These are phyloP conservation scores for Orthonyx spaldingii DNA, from an alignment of 2,113 vertebrate species.

Conservation along the genomic window DNA sequence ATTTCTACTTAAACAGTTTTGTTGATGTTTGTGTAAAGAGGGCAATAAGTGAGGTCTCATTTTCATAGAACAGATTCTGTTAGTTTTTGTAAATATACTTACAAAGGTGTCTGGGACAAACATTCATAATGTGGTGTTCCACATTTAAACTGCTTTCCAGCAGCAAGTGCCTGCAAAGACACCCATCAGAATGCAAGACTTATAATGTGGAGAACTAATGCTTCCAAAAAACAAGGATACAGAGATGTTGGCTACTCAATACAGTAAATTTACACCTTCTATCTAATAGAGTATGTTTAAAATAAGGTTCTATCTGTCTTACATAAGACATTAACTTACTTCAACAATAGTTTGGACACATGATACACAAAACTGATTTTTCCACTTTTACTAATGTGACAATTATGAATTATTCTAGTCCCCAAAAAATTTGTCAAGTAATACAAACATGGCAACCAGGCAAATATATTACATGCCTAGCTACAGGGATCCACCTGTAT, in stretches of 20 bases:
- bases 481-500: neutral
- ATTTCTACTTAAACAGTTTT: neutral
- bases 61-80: neutral
- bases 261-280: neutral
- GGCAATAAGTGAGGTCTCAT: neutral
- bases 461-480: neutral
- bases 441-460: neutral
- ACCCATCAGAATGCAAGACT: neutral
- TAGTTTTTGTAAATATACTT: neutral
- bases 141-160: neutral
- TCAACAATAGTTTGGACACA: neutral
- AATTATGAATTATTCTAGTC: neutral
- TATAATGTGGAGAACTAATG: neutral
- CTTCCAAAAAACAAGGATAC: neutral
- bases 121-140: conserved; percentile 66
- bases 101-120: conserved; percentile 53
- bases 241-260: neutral
- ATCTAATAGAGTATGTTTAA: neutral
- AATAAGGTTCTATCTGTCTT: neutral
- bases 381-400: neutral
- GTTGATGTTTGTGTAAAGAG: neutral
- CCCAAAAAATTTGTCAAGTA: neutral
- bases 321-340: neutral
- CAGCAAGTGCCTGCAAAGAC: neutral
- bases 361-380: neutral